These are phyloP conservation scores for Lathronympha strigana DNA, from an alignment of 2,888 invertebrate genomes.

Conservation along the genomic window DNA sequence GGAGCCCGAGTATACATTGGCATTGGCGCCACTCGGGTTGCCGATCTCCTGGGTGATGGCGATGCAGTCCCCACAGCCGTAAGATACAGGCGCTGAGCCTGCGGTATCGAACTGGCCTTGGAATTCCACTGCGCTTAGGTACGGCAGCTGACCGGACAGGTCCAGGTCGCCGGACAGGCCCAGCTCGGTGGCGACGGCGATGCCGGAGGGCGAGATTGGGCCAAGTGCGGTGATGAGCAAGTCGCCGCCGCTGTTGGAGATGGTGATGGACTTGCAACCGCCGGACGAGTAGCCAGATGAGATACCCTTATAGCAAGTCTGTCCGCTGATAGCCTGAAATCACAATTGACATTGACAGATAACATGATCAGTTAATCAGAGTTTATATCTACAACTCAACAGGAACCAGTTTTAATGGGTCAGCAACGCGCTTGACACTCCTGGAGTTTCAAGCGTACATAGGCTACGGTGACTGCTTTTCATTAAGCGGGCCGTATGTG, in stretches of 20 bases:
- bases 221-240: conserved; percentile 48
- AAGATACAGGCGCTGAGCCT: conserved; percentile 17
- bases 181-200: conserved; percentile 60
- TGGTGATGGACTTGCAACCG: conserved; percentile 7
- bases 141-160: conserved; percentile 55
- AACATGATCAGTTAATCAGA: too few relatives aligned
- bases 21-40: neutral
- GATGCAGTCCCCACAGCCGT: conserved; percentile 30
- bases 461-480: too few relatives aligned
- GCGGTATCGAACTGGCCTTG: conserved; percentile 48
- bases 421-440: too few relatives aligned
- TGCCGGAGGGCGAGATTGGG: conserved; percentile 53
- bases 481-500: too few relatives aligned
- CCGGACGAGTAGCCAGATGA: neutral
- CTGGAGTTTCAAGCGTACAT: too few relatives aligned
- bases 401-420: too few relatives aligned
- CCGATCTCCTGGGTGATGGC: conserved; percentile 20
- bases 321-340: conserved; percentile 2
- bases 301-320: neutral
- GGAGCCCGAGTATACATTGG: conserved; percentile 24
- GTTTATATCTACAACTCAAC: too few relatives aligned
- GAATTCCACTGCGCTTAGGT: conserved; percentile 54
- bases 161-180: conserved; percentile 53
- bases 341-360: too few relatives aligned
- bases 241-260: conserved; percentile 27